A percentile compares a stretch with the other conserved stretches of the same genome.
phyloP scores from a whole-genome alignment of 2,888 invertebrate species.

The Bursaphelenchus okinawaensis region DNA sequence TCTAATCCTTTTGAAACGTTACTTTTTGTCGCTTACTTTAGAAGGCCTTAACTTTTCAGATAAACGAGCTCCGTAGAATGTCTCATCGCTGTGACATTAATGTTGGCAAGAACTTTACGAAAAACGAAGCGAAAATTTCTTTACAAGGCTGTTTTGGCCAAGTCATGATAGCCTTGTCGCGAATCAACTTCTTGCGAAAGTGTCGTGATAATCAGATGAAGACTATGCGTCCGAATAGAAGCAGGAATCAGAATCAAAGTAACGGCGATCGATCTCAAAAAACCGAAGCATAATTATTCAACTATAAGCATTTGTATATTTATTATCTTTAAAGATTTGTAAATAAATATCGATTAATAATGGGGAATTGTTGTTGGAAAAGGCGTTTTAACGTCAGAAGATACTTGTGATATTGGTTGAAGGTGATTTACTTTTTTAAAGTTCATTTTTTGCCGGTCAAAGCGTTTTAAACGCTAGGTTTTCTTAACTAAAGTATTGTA shows the following conservation, averaged over 20 bases:
- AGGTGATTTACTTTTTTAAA: too few species aligned
- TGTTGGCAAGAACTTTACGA: not conserved
- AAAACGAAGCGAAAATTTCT: constrained; percentile 2
- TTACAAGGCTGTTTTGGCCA: constrained; percentile 2
- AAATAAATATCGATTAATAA: too few species aligned
- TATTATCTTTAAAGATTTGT: not conserved
- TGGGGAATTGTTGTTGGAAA: too few species aligned
- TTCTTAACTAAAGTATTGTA: too few species aligned
- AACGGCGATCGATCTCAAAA: not conserved
- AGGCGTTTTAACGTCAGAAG: too few species aligned
- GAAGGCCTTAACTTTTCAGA: not conserved
- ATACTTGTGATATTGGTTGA: too few species aligned
- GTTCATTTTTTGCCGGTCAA: too few species aligned
- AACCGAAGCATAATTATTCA: not conserved
- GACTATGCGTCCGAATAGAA: not conserved
- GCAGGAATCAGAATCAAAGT: not conserved
- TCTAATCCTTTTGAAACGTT: not conserved
- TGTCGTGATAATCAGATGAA: not conserved
- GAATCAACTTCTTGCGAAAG: constrained; percentile 8
- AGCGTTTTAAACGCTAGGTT: too few species aligned
- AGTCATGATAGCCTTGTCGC: not conserved
- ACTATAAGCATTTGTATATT: not conserved
- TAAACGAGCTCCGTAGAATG: constrained; percentile 5
- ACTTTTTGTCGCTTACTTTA: not conserved
- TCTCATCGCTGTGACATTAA: constrained; percentile 8